A percentile compares a stretch with the other conserved stretches of the same genome.
These are phyloP conservation scores for Podarcis muralis DNA, from an alignment of 2,113 vertebrate genomes.

Conservation along the genomic window DNA sequence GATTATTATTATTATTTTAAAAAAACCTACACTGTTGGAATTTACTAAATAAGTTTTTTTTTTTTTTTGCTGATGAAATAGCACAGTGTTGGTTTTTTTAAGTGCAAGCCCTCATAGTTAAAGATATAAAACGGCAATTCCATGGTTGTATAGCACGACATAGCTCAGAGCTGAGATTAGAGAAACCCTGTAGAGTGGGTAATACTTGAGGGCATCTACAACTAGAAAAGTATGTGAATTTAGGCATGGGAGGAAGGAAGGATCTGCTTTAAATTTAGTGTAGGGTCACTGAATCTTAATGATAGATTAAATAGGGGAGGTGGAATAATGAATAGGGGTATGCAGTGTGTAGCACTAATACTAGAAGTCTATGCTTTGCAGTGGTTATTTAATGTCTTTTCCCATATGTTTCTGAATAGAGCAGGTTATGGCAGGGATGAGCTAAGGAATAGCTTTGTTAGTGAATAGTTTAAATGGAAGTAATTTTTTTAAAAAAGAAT, in stretches of 20 bases:
- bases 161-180: constrained; percentile 87
- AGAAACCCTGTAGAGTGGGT: constrained; percentile 86
- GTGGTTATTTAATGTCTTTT: constrained; percentile 85
- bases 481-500: constrained; percentile 65
- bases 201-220: constrained; percentile 87
- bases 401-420: constrained; percentile 86
- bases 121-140: constrained; percentile 86
- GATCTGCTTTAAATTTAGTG: constrained; percentile 89
- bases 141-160: constrained; percentile 84
- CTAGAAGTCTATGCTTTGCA: constrained; percentile 83
- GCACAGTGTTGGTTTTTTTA: constrained; percentile 59
- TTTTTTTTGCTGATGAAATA: constrained; percentile 77
- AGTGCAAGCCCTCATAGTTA: constrained; percentile 75
- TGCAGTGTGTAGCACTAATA: constrained; percentile 84
- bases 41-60: constrained; percentile 57
- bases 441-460: constrained; percentile 83
- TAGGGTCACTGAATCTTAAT: constrained; percentile 87
- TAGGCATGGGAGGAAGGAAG: constrained; percentile 89
- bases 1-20: neutral
- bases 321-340: constrained; percentile 85
- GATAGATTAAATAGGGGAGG: constrained; percentile 87
- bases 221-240: constrained; percentile 86
- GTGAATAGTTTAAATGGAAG: constrained; percentile 74
- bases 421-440: constrained; percentile 84
- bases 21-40: constrained; percentile 27